phyloP scores from a whole-genome alignment of 2,113 vertebrate genomes.

The Poecilia latipinna region DNA sequence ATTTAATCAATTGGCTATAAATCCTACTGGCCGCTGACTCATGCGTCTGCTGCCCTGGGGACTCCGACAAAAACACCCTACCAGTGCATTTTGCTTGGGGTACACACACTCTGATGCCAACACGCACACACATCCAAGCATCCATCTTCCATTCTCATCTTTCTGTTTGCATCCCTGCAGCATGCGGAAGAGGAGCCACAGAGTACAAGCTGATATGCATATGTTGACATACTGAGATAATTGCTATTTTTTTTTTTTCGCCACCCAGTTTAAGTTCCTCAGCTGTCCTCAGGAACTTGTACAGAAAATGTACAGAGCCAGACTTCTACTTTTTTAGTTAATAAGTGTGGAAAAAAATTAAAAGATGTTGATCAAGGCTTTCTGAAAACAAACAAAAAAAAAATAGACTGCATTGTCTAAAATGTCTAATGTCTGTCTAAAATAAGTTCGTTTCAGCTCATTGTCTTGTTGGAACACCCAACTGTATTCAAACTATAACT shows the following conservation, averaged over 20 bases:
- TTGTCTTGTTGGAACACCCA: too few species aligned
- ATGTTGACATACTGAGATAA: constrained; percentile 48
- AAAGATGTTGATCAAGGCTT: neutral
- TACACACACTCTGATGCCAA: constrained; percentile 15
- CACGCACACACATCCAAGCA: constrained; percentile 31
- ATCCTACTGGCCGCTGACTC: constrained; percentile 93
- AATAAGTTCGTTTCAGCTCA: neutral
- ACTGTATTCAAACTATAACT: too few species aligned
- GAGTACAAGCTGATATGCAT: constrained; percentile 34
- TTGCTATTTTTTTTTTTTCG: constrained; percentile 35
- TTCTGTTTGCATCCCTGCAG: constrained; percentile 39
- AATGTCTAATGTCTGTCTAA: neutral
- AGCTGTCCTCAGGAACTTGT: constrained; percentile 23
- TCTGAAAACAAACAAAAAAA: neutral
- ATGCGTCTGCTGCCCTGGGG: constrained; percentile 84
- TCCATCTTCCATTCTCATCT: constrained; percentile 47
- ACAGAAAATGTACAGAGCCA: neutral
- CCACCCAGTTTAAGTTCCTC: constrained; percentile 21
- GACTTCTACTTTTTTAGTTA: too few species aligned
- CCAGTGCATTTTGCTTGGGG: constrained; percentile 80
- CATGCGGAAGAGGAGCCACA: constrained; percentile 22
- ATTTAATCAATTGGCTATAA: constrained; percentile 98
- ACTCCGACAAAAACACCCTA: constrained; percentile 78
- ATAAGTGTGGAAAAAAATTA: neutral
- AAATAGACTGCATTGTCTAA: neutral